Conservation (phyloP, 2,888 invertebrate genomes). For the Kuschelorhynchus macadamiae region DNA sequence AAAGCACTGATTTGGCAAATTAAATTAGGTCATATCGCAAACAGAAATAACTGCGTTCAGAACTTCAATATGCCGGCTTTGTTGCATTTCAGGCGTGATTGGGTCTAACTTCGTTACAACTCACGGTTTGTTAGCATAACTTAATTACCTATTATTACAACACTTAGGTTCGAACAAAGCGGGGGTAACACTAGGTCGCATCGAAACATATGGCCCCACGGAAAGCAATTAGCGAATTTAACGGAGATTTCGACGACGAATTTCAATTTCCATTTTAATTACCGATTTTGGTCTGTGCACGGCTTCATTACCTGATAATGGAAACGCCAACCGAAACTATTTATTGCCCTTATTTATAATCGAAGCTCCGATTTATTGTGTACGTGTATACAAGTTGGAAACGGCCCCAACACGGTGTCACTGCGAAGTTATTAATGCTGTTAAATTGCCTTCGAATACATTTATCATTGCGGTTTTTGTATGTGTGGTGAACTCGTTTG, state of each 20-base stretch:
- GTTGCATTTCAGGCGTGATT: no score
- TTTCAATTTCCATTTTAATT: slow-evolving; percentile 40
- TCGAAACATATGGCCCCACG: slow-evolving; percentile 12
- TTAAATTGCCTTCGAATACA: no score
- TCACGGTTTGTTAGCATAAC: background rate
- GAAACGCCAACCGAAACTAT: slow-evolving; percentile 27
- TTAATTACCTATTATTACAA: background rate
- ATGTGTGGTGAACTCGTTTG: no score
- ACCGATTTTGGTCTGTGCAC: slow-evolving; percentile 13
- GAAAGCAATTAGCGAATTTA: slow-evolving; percentile 33
- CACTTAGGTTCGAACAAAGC: background rate
- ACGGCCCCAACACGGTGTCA: no score
- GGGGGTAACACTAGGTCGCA: background rate
- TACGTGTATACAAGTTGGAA: slow-evolving; percentile 23
- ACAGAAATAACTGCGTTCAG: no score
- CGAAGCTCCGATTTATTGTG: slow-evolving; percentile 26
- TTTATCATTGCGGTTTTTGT: no score
- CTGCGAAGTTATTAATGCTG: no score
- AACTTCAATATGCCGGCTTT: no score
- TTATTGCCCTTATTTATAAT: slow-evolving; percentile 39
- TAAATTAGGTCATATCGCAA: no score
- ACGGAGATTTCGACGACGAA: slow-evolving; percentile 27
- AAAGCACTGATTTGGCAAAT: no score
- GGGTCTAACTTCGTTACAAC: no score
- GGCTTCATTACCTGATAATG: slow-evolving; percentile 35